Evolutionary conservation across 2,797 vertebrate species (phyloP), one percentile per base, ranked within the genome.

Genomic region (Scomberomorus guttatus): DNA sequence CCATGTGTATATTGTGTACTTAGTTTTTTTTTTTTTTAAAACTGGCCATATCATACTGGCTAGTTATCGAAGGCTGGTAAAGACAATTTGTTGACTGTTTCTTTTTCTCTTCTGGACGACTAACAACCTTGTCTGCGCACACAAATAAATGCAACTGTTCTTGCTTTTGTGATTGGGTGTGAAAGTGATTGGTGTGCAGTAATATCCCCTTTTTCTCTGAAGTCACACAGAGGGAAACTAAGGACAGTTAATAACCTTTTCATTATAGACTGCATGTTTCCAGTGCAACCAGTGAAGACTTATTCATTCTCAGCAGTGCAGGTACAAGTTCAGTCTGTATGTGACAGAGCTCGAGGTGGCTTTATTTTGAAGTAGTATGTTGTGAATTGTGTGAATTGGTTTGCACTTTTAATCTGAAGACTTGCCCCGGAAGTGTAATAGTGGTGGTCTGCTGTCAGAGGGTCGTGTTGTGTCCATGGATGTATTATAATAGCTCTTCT

Each of bases 1-100:
- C 46, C 72, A 81, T 91, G 61, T 93, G 86, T 93, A 91, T 92
- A 90, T 91, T 92, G 75, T 93, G 85, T 93, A 87, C 82, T 84
- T 90, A 67, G 72, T 79, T 37, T 62, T 3, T 37, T 39, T 39
- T 42, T 69, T 84, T 77, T 85, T 79, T 82, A 79, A 46, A 70
- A 57, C 51, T 80, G 72, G 72, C 81, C 74, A 74, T 77, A 77
- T 87, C 61, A 46, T 70, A 50, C 64, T 82, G 79, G 72, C 80
- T 87, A 77, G 80, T 65, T 78, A 64, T 81, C 4, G 6, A 79
- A 85, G 69, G 74, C 62, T 84, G 79, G 64, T 78, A 44, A 82
- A 75, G 83, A 79, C 77, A 57, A 77, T 88, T 69, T 87, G 54
- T 79, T 82, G 81, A 77, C 66, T 67, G 51, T 81, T 83, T 79